A percentile compares a stretch with the other conserved stretches of the same genome.
Evolutionary conservation across 2,888 invertebrate species (phyloP).

Genomic region (Chrysina gloriosa): DNA sequence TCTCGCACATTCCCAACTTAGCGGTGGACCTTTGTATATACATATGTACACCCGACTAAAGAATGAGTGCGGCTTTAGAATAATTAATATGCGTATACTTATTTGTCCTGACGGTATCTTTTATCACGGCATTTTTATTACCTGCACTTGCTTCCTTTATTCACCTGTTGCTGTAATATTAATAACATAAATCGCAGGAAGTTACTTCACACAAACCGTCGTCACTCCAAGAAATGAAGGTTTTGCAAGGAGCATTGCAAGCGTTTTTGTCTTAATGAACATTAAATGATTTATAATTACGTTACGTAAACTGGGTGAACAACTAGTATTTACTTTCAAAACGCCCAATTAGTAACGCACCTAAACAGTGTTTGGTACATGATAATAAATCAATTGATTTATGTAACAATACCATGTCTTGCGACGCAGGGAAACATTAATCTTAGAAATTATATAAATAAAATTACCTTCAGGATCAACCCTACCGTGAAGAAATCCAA

Average conservation of each 20-base stretch:
- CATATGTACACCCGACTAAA: too few relatives aligned
- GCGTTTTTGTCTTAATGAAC: too few relatives aligned
- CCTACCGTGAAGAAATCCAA: constrained; percentile 5
- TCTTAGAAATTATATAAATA: neutral
- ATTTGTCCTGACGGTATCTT: neutral
- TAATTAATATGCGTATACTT: neutral
- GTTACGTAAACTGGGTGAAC: too few relatives aligned
- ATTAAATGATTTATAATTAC: too few relatives aligned
- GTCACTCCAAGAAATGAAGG: neutral
- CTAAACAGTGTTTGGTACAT: too few relatives aligned
- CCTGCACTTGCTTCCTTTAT: neutral
- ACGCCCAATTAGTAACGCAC: too few relatives aligned
- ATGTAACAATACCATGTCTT: neutral
- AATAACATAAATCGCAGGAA: neutral
- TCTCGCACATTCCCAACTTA: too few relatives aligned
- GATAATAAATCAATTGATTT: neutral
- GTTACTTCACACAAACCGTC: neutral
- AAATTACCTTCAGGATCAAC: constrained; percentile 3
- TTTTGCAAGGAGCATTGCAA: too few relatives aligned
- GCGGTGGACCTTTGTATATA: too few relatives aligned
- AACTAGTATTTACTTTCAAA: too few relatives aligned
- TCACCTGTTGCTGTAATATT: too few relatives aligned
- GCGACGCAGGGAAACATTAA: neutral
- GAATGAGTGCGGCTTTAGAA: too few relatives aligned
- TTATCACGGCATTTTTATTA: neutral